Percentiles rank a stretch among this genome's conserved stretches.
Conservation (phyloP, 2,888 invertebrate species). For the Cerastoderma edule region DNA sequence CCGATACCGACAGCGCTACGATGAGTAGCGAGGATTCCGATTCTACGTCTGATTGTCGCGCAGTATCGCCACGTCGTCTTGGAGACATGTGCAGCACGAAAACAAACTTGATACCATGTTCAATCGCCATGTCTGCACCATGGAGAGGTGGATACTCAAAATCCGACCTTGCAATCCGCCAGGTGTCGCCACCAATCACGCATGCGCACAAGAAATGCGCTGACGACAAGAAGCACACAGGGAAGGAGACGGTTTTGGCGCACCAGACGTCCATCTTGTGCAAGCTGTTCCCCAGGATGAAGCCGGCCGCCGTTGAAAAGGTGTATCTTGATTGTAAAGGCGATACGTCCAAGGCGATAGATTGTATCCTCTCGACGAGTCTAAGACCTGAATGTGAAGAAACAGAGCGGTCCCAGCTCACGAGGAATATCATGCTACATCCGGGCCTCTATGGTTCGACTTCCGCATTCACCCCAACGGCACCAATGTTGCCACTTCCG, state of each 20-base stretch:
- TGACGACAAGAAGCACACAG: slow-evolving; percentile 5
- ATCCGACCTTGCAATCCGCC: not conserved
- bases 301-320: slow-evolving; percentile 15
- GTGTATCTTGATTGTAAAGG: slow-evolving; percentile 19
- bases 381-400: not conserved
- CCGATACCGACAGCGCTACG: too few species aligned
- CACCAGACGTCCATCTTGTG: slow-evolving; percentile 11
- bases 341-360: slow-evolving; percentile 44
- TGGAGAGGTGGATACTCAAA: not conserved
- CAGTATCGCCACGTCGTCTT: not conserved
- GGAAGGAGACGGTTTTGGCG: not conserved
- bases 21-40: slow-evolving; percentile 19
- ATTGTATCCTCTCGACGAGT: slow-evolving; percentile 38
- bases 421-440: not conserved
- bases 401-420: not conserved
- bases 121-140: not conserved
- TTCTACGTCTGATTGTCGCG: not conserved
- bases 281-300: slow-evolving; percentile 27
- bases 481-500: not conserved
- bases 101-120: slow-evolving; percentile 8
- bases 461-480: not conserved
- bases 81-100: not conserved
- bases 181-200: not conserved
- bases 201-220: slow-evolving; percentile 3
- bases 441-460: slow-evolving; percentile 2